Base-by-base conservation (phyloP, 2,888 invertebrate genomes). In the Lepidonotus clava region DNA sequence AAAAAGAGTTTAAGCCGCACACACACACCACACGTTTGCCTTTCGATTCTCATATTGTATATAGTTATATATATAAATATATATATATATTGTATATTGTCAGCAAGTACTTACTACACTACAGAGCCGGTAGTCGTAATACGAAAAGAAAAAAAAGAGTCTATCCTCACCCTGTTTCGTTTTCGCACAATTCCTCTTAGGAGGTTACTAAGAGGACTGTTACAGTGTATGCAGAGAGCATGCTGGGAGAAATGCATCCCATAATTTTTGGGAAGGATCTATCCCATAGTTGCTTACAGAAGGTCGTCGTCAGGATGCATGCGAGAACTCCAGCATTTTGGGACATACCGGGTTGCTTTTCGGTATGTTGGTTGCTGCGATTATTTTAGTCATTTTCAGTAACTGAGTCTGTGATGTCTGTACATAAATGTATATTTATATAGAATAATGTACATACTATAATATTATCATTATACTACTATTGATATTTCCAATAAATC, bases 341-440 rank as follows among this genome's bases (percentile, higher is more conserved):
- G 18, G 34, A 38, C 71, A 34, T 71, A 71, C 71, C 34, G 38
- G 36, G 71, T 38, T 34, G n/a, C n/a, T 38, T 34, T 71, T 71
- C 36, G 71, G 18, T 71, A 38, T 46, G 80, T 80, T 41, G 80
- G 32, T 80, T 46, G 80, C 80, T 80, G 80, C 80, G 28, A 80
- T 80, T 80, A 71, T 71, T 85, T 80, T 86, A 86, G 86, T 86
- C 86, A 86, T 80, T 86, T 80, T 46, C 53, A 56, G 56, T 53
- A 77, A 86, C 40, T 86, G 36, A 86, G 86, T 86, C 86, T 86
- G 86, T 86, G 86, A 86, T 86, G 86, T 51, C 76, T 86, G 76
- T 86, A 77, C 77, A 86, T 77, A 86, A 51, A 56, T 86, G 86
- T 86, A 86, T 86, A 86, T 86, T 86, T 86, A 86, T 86, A 86